Evolutionary conservation across 2,797 vertebrate genomes (phyloP), one percentile per base, ranked within the genome.

Genomic region (Malurus splendens): DNA sequence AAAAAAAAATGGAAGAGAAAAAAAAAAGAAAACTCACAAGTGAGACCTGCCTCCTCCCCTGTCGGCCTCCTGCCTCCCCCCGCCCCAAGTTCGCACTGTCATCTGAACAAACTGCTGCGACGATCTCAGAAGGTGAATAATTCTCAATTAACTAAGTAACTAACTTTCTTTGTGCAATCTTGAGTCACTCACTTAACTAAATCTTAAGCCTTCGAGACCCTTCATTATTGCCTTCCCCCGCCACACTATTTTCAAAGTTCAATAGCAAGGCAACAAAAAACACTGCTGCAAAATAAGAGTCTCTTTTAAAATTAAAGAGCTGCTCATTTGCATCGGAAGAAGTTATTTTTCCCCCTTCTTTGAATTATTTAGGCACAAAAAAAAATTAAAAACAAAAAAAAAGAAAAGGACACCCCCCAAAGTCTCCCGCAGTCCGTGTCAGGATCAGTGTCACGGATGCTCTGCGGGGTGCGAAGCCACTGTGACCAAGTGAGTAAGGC

Each of bases 271-370:
- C 91, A 82, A 90, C 86, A 84, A 91, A 78, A 94, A 83, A 77
- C 51, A 73, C 95, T 90, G 89, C 83, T 97, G 94, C 96, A 97
- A 97, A 97, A 96, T 97, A 96, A 94, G 81, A 97, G 96, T 96
- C 95, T 96, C 94, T 92, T 81, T 87, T 93, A 77, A 92, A 94
- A 92, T 88, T 82, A 86, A 83, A 90, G 72, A 89, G 51, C 48
- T 68, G 87, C 47, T 88, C 87, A 75, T 94, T 75, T 79, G 82
- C 84, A 60, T 91, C 13, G 50, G 32, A 48, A 86, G 16, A 90
- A 89, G 73, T 76, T 72, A 5, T 62, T 39, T 12, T 19, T 7
- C 1, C 15, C 20, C 48, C 23, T 2, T 7, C 38, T 61, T 80
- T 78, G 32, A 72, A 92, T 74, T 71, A 55, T 81, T 90, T 72